Percentiles rank a stretch among this genome's conserved stretches.
phyloP scores from a whole-genome alignment of 2,797 vertebrate genomes.

The Sebastes ruberrimus region DNA sequence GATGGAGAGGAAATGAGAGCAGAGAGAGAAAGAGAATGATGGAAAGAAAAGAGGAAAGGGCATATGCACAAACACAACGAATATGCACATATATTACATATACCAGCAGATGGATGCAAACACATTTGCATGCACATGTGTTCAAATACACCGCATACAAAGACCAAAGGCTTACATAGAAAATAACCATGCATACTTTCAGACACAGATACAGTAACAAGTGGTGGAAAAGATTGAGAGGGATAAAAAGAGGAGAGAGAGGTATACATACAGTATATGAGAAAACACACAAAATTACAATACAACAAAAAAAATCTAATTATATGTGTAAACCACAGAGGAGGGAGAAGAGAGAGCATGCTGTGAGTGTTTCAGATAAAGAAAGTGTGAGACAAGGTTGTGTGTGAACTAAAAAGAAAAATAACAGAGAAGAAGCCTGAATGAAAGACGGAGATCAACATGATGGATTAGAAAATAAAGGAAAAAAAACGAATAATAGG shows the following conservation, averaged over 20 bases:
- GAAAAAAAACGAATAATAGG: neutral
- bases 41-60: neutral
- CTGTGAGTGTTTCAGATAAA: neutral
- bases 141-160: neutral
- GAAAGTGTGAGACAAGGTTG: conserved; percentile 1
- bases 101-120: neutral
- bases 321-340: neutral
- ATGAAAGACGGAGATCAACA: conserved; percentile 16
- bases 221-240: neutral
- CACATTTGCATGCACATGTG: neutral
- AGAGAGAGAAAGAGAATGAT: conserved; percentile 5
- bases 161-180: neutral
- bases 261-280: neutral
- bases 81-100: neutral
- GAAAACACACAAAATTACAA: neutral
- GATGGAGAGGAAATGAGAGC: conserved; percentile 63
- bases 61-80: conserved; percentile 6
- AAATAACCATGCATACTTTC: neutral
- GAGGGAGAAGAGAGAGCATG: neutral
- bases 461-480: conserved; percentile 9
- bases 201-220: neutral
- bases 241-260: neutral
- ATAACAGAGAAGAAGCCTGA: conserved; percentile 6
- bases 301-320: neutral
- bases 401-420: conserved; percentile 2